Conservation (phyloP, 2,797 vertebrate species). For the Halcyon leucocephala region DNA sequence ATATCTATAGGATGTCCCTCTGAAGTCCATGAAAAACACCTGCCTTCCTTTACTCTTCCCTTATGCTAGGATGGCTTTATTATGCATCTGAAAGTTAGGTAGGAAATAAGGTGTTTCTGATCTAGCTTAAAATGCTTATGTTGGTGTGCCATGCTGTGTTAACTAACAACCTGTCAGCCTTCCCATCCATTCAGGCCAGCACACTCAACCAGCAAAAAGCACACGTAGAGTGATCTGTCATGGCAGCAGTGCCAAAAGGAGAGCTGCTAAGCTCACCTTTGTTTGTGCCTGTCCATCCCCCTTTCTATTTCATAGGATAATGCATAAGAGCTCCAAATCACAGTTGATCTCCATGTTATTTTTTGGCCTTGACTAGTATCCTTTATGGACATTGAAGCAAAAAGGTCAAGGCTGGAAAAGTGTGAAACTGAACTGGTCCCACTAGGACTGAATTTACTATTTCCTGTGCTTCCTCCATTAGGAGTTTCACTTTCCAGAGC, state of each 20-base stretch:
- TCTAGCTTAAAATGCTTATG: fast-evolving
- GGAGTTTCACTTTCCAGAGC: background rate
- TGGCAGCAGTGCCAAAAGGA: background rate
- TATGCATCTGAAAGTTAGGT: background rate
- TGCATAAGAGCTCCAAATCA: background rate
- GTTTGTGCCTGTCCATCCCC: background rate
- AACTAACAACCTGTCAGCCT: background rate
- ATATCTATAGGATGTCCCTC: background rate
- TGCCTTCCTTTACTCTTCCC: background rate
- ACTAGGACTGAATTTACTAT: background rate
- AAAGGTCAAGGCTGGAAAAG: background rate
- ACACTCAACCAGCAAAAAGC: background rate
- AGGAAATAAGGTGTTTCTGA: background rate
- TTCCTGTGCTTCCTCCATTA: background rate
- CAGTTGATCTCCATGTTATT: background rate
- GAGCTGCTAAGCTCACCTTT: background rate
- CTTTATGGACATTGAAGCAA: background rate
- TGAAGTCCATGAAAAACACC: background rate
- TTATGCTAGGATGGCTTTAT: background rate
- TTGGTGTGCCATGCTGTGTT: background rate
- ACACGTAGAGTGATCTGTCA: fast-evolving
- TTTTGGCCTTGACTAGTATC: background rate
- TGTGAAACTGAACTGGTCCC: background rate
- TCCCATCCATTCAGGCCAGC: background rate
- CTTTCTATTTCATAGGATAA: background rate